phyloP scores from a whole-genome alignment of 2,113 vertebrate species.

The Pachyramphus minor region DNA sequence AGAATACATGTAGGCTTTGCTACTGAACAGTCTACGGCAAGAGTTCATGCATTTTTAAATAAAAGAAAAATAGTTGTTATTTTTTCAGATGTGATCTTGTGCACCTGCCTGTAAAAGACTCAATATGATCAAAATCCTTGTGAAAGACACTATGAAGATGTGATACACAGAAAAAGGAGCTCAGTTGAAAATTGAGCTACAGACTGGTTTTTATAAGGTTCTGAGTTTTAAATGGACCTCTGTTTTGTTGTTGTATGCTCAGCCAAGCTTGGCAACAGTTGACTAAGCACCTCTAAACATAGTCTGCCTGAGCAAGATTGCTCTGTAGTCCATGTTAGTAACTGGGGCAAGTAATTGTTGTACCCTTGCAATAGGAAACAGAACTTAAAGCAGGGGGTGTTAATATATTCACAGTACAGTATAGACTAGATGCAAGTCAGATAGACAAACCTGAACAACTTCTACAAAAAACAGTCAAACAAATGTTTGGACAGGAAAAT shows the following conservation, averaged over 20 bases:
- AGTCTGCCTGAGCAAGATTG: neutral
- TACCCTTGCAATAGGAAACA: neutral
- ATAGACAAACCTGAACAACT: neutral
- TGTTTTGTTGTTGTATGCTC: neutral
- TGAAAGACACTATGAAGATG: neutral
- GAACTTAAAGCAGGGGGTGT: neutral
- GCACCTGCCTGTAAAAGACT: neutral
- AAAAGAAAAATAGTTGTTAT: neutral
- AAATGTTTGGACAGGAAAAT: neutral
- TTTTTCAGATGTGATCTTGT: neutral
- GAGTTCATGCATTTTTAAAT: neutral
- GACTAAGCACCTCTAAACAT: neutral
- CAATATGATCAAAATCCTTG: neutral
- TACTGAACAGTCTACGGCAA: neutral
- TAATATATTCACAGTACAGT: neutral
- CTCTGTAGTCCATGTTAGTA: neutral
- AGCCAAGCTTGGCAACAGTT: neutral
- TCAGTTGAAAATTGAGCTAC: neutral
- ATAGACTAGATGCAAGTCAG: neutral
- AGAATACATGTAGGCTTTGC: neutral
- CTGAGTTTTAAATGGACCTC: neutral
- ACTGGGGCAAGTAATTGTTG: neutral
- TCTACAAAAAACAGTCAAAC: neutral
- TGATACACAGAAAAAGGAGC: neutral
- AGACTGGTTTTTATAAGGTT: neutral